phyloP scores from a whole-genome alignment of 2,113 vertebrate genomes.

The Alethe diademata region DNA sequence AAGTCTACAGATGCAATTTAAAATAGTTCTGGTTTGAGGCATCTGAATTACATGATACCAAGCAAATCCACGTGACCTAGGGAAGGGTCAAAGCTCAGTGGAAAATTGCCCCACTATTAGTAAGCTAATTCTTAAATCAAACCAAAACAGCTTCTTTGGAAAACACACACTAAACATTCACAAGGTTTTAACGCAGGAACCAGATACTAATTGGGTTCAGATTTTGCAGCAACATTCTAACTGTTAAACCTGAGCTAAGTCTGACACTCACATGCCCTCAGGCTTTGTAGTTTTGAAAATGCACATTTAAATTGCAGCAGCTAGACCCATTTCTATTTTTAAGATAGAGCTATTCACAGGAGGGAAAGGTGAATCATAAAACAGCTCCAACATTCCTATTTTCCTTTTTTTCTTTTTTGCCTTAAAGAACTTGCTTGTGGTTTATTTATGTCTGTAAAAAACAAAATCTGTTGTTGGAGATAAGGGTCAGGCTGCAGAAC shows the following conservation, averaged over 20 bases:
- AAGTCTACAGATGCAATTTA: not conserved
- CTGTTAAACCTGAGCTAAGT: not conserved
- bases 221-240: not conserved
- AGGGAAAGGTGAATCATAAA: not conserved
- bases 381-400: not conserved
- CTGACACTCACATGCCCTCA: not conserved
- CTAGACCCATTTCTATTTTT: slow-evolving; percentile 8
- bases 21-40: not conserved
- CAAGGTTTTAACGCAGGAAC: not conserved
- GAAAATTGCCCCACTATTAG: not conserved
- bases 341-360: not conserved
- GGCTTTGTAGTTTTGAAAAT: not conserved
- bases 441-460: slow-evolving; percentile 11
- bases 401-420: not conserved
- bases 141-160: not conserved
- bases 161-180: not conserved
- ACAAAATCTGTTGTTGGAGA: not conserved
- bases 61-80: not conserved
- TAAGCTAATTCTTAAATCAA: not conserved
- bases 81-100: not conserved
- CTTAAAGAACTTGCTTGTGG: not conserved
- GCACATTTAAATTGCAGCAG: not conserved
- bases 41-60: not conserved
- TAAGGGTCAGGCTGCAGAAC: not conserved
- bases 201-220: not conserved